These are phyloP conservation scores for Artibeus lituratus DNA, from an alignment of 2,797 vertebrate genomes.

Conservation along the genomic window DNA sequence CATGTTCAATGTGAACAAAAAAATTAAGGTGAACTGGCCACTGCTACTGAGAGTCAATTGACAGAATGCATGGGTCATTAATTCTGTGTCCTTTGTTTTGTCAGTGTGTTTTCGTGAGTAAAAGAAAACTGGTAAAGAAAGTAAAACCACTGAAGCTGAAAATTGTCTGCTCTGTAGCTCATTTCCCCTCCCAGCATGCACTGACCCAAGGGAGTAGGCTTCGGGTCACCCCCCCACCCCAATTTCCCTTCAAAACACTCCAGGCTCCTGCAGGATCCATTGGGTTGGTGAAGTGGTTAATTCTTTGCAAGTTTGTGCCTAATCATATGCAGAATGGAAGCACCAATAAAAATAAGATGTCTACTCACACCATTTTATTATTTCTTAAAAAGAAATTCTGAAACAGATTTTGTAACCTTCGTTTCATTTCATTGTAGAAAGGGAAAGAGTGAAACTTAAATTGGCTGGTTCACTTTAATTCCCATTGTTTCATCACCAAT, in stretches of 20 bases:
- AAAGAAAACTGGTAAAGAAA: conserved; percentile 89
- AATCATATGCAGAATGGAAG: conserved; percentile 74
- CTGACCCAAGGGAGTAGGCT: conserved; percentile 87
- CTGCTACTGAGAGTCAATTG: conserved; percentile 94
- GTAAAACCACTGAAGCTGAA: conserved; percentile 99
- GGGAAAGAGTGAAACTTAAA: conserved; percentile 25
- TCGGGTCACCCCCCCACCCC: conserved; percentile 76
- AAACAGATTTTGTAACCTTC: neutral
- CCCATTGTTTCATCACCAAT: neutral
- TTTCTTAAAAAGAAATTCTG: conserved; percentile 20
- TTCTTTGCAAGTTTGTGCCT: conserved; percentile 78
- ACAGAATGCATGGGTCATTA: conserved; percentile 97
- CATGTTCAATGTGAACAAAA: conserved; percentile 80
- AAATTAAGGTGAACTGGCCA: conserved; percentile 89
- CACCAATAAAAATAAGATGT: conserved; percentile 64
- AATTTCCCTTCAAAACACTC: conserved; percentile 85
- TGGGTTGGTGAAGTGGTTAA: conserved; percentile 72
- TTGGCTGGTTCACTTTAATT: conserved; percentile 46
- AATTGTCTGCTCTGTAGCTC: conserved; percentile 98
- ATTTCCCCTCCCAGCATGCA: conserved; percentile 90
- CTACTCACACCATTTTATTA: neutral
- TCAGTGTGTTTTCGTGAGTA: conserved; percentile 98
- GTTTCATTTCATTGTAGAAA: conserved; percentile 34
- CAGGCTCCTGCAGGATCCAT: conserved; percentile 83
- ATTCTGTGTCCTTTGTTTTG: conserved; percentile 99